Base-by-base conservation (phyloP, 2,888 invertebrate genomes). In the Cetonia aurata region DNA sequence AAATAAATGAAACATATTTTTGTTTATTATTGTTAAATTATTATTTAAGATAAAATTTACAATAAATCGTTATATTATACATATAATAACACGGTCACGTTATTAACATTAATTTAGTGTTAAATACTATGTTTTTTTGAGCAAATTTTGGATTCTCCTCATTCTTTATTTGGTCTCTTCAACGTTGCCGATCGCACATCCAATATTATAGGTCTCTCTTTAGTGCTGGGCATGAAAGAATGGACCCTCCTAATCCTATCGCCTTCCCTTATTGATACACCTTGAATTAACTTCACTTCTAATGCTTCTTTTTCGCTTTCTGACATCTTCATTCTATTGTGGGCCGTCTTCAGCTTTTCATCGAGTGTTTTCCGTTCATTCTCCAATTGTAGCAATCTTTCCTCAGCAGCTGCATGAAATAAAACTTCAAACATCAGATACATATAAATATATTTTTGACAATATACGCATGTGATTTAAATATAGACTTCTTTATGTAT, bases 171-270 rank as follows among this genome's bases (percentile, higher is more conserved):
- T 6, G 77, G 68, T 59, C 79, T 73, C 68, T 81, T 78, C 65
- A 85, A 77, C 10, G 84, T 84, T 1, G 83, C 74, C 17, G 84
- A 76, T 68, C 84, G 75, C 6, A 84, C 79, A 76, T 86, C 85
- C 65, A 85, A 69, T 3, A 84, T 71, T n/a, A 85, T 80, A 1
- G 86, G 86, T 55, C 85, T 81, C 75, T 88, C 87, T 74, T 86
- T 87, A 0, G 91, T 89, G 15, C 91, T 90, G 0, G 92, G 91
- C 75, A 92, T 89, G 83, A 92, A 92, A 37, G 92, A 92, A 73
- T 91, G 87, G 0, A 91, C 89, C 25, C 92, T 86, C 57, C 92
- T 85, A 0, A 92, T 88, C 77, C 89, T 83, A 57, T 90, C 89
- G 0, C 88, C 88, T 74, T 88, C 88, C 52, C 88, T 86, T 4